Conservation (phyloP, 23 tunicate genomes). For the Styela clava region DNA sequence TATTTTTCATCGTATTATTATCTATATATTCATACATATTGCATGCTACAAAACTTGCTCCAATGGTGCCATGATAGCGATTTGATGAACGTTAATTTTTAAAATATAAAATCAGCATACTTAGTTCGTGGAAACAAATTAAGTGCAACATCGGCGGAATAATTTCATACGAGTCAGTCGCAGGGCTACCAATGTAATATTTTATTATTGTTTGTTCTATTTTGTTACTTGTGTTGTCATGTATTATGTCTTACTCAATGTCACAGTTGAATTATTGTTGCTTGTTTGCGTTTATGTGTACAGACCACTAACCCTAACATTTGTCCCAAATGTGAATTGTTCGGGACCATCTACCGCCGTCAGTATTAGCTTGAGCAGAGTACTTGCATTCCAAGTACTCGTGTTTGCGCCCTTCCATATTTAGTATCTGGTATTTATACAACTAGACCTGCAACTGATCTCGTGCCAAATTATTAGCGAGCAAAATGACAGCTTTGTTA, state of each 20-base stretch:
- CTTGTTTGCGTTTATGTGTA: background rate
- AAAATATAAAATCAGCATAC: no score
- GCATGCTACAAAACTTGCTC: conserved; percentile 38
- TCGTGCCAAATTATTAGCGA: conserved; percentile 8
- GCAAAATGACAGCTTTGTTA: conserved; percentile 50
- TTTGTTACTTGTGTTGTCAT: conserved; percentile 5
- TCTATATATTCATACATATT: conserved; percentile 7
- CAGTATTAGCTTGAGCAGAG: background rate
- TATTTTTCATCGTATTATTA: background rate
- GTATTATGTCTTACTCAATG: background rate
- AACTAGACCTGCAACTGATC: background rate
- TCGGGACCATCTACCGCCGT: background rate
- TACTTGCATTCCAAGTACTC: no score
- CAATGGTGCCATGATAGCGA: conserved; percentile 5
- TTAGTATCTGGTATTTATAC: background rate
- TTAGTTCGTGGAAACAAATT: no score
- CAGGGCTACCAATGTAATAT: background rate
- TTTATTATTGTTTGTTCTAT: background rate
- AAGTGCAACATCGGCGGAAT: background rate
- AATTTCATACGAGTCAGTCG: background rate
- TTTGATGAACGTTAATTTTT: background rate
- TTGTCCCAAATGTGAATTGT: background rate
- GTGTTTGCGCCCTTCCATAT: no score
- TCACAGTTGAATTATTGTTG: conserved; percentile 11
- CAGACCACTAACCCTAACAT: background rate